Base-by-base conservation (phyloP, 2,797 vertebrate genomes). In the Eleutherodactylus coqui region DNA sequence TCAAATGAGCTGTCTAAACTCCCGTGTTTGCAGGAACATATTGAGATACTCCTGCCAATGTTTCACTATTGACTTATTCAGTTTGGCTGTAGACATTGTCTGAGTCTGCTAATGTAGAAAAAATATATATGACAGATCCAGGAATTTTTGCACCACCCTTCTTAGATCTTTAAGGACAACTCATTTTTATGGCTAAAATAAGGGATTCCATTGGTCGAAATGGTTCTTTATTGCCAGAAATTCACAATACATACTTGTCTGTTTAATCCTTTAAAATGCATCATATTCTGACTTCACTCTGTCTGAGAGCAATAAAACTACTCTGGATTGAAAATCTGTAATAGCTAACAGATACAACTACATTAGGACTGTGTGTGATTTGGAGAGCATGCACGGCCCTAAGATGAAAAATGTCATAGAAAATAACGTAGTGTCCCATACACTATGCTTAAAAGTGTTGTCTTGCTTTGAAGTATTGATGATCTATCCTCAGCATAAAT, bases 41-140 rank as follows among this genome's bases (percentile, higher is more conserved):
- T 75, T 86, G 36, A 64, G 86, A 45, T 24, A 67, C 16, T 69
- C 36, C 32, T 80, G 75, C 75, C 60, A 76, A 55, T 36, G 51
- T 41, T 77, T 75, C 6, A 67, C 29, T 82, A 64, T 82, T 58
- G 75, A 79, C 70, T 62, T 75, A 75, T 62, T 62, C 53, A 85
- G 21, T 43, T 75, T 75, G 85, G 58, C 84, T 64, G 41, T 11
- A 55, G 72, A 78, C 21, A 83, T 70, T n/a, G 16, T 64, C 47
- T 75, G 67, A 84, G 51, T 88, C 87, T 89, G 88, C 85, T 86
- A 84, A 85, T 88, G 73, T 87, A 88, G 78, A 88, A 88, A 90
- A 58, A 89, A 73, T 14, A 27, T 27, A 27, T 27, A 73, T 21
- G 51, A 34, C 51, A 58, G 51, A 58, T 21, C 29, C 47, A 51